These are phyloP conservation scores for Austrofundulus limnaeus DNA, from an alignment of 2,113 vertebrate species.

Conservation along the genomic window DNA sequence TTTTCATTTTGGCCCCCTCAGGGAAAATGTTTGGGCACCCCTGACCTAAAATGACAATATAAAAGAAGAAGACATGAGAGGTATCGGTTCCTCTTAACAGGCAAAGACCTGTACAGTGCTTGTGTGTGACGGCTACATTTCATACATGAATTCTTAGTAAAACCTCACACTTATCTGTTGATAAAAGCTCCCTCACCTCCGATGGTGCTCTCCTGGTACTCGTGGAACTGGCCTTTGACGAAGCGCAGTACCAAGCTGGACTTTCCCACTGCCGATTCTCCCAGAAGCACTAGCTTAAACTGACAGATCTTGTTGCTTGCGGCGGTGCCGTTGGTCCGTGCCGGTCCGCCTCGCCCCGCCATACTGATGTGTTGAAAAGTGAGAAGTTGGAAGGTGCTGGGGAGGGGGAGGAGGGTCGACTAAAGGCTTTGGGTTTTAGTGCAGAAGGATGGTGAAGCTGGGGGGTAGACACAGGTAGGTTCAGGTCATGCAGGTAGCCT, in stretches of 20 bases:
- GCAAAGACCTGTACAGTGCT: constrained; percentile 6
- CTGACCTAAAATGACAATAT: too few species aligned
- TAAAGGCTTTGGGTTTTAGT: constrained; percentile 7
- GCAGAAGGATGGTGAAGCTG: constrained; percentile 25
- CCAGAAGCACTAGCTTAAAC: constrained; percentile 95
- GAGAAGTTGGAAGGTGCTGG: constrained; percentile 11
- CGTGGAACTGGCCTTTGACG: constrained; percentile 97
- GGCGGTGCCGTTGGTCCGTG: constrained; percentile 92
- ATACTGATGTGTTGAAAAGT: constrained; percentile 70
- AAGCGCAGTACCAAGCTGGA: constrained; percentile 98
- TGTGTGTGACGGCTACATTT: too few species aligned
- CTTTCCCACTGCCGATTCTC: constrained; percentile 95
- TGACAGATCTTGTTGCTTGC: constrained; percentile 97
- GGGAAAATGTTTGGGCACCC: too few species aligned
- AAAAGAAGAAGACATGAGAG: too few species aligned
- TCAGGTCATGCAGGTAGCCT: constrained; percentile 41
- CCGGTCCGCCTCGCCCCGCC: constrained; percentile 92
- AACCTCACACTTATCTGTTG: not conserved
- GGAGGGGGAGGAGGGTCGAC: constrained; percentile 23
- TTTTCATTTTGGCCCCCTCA: too few species aligned
- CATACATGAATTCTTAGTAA: too few species aligned
- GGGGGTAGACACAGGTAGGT: not conserved
- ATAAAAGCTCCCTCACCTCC: constrained; percentile 83
- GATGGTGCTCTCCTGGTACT: constrained; percentile 99
- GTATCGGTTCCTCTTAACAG: too few species aligned